These are phyloP conservation scores for Mormyrus proboscirostris DNA, from an alignment of 2,797 vertebrate species.

Conservation along the genomic window DNA sequence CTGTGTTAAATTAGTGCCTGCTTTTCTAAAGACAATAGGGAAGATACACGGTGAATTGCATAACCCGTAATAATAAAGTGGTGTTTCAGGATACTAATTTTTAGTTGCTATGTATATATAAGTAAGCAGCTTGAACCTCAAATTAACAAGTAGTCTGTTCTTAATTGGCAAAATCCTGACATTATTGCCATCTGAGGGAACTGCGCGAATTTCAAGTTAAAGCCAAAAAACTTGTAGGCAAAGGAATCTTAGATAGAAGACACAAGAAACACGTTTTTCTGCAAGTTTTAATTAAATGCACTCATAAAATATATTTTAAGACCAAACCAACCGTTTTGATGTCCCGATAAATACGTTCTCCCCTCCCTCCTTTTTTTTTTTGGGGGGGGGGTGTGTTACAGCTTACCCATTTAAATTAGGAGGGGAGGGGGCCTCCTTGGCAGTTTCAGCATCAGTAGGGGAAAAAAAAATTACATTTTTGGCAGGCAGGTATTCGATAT, in stretches of 20 bases:
- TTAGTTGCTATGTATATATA: conserved; percentile 25
- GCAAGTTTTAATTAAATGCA: conserved; percentile 55
- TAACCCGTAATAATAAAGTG: conserved; percentile 26
- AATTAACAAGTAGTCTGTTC: conserved; percentile 31
- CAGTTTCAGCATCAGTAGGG: conserved; percentile 31
- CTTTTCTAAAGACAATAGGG: conserved; percentile 19
- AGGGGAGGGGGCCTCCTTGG: conserved; percentile 40
- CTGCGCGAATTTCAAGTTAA: conserved; percentile 38
- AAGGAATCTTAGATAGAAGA: conserved; percentile 40
- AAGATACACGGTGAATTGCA: conserved; percentile 26
- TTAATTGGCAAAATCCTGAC: conserved; percentile 38
- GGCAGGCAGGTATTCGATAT: conserved; percentile 63
- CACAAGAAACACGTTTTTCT: conserved; percentile 45
- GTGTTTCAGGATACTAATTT: conserved; percentile 26
- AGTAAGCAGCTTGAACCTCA: conserved; percentile 15
- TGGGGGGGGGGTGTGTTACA: conserved; percentile 37
- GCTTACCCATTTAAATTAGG: conserved; percentile 52
- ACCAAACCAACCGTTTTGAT: conserved; percentile 54
- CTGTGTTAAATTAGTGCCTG: conserved; percentile 37
- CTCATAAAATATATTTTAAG: conserved; percentile 64
- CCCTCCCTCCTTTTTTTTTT: conserved; percentile 37
- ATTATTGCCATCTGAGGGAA: conserved; percentile 42
- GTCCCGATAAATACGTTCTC: conserved; percentile 48
- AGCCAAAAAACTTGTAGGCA: conserved; percentile 40
- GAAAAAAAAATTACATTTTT: conserved; percentile 4